Percentiles rank a stretch among this genome's conserved stretches.
Evolutionary conservation across 2,888 invertebrate species (phyloP).

Genomic region (Conchocele bisecta): DNA sequence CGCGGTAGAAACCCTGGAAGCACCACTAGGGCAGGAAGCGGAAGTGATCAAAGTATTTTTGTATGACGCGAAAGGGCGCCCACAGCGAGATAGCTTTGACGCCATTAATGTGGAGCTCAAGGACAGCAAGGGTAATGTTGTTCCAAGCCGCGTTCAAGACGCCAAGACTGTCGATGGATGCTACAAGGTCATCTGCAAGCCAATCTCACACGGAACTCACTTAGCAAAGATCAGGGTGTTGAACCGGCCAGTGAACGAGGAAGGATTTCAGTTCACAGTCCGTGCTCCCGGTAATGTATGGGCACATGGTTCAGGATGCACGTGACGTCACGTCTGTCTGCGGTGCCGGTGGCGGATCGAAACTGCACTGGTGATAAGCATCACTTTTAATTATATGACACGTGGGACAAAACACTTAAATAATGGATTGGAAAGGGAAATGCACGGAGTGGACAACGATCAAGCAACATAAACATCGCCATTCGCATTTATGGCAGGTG

Average conservation of each 20-base stretch:
- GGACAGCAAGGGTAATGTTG: slow-evolving; percentile 57
- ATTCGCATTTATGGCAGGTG: no score
- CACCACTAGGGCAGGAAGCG: slow-evolving; percentile 57
- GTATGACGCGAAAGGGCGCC: slow-evolving; percentile 60
- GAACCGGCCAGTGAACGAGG: slow-evolving; percentile 57
- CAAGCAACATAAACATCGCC: no score
- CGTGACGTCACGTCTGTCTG: no score
- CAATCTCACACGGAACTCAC: slow-evolving; percentile 55
- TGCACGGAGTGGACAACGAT: no score
- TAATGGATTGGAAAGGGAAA: no score
- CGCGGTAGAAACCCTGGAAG: slow-evolving; percentile 61
- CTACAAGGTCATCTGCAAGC: slow-evolving; percentile 59
- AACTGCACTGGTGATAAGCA: background rate
- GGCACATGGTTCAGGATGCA: background rate
- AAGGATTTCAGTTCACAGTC: slow-evolving; percentile 59
- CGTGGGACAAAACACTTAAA: no score
- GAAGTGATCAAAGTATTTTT: slow-evolving; percentile 62
- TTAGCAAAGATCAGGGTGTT: slow-evolving; percentile 54
- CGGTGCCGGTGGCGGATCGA: no score
- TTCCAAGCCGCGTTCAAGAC: slow-evolving; percentile 51
- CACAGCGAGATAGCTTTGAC: slow-evolving; percentile 62
- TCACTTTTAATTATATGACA: no score
- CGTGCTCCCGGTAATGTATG: slow-evolving; percentile 57
- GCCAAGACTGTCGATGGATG: slow-evolving; percentile 64
- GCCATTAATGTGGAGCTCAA: slow-evolving; percentile 59